Evolutionary conservation across 2,888 invertebrate genomes (phyloP).

Genomic region (Carpatolechia fugitivella): DNA sequence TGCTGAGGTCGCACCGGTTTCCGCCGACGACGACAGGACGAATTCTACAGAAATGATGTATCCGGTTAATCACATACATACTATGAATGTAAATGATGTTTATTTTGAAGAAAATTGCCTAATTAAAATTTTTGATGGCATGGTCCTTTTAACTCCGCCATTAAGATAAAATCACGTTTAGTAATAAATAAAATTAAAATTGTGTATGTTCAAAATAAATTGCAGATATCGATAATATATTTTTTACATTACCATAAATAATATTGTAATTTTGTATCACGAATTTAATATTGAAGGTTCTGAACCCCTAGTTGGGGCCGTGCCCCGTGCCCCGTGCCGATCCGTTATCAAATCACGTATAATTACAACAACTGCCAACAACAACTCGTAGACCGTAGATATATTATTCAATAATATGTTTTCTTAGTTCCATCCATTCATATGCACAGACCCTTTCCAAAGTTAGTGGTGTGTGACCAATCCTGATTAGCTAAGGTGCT

Average conservation of each 20-base stretch:
- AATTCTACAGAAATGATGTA: slow-evolving; percentile 26
- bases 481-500: slow-evolving; percentile 43
- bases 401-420: too few relatives aligned
- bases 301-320: too few relatives aligned
- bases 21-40: slow-evolving; percentile 5
- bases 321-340: too few relatives aligned
- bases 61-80: slow-evolving; percentile 19
- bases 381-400: too few relatives aligned
- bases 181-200: neutral
- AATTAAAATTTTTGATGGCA: neutral
- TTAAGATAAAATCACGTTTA: neutral
- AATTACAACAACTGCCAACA: too few relatives aligned
- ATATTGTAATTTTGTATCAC: too few relatives aligned
- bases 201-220: neutral
- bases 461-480: slow-evolving; percentile 12
- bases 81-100: slow-evolving; percentile 1
- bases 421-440: too few relatives aligned
- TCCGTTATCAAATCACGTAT: too few relatives aligned
- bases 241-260: too few relatives aligned
- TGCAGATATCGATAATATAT: neutral
- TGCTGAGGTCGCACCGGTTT: slow-evolving; percentile 35
- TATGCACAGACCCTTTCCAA: neutral
- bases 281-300: too few relatives aligned
- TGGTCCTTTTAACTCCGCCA: neutral
- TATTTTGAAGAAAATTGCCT: neutral